phyloP scores from a whole-genome alignment of 2,888 invertebrate genomes.

The Protula sp. region DNA sequence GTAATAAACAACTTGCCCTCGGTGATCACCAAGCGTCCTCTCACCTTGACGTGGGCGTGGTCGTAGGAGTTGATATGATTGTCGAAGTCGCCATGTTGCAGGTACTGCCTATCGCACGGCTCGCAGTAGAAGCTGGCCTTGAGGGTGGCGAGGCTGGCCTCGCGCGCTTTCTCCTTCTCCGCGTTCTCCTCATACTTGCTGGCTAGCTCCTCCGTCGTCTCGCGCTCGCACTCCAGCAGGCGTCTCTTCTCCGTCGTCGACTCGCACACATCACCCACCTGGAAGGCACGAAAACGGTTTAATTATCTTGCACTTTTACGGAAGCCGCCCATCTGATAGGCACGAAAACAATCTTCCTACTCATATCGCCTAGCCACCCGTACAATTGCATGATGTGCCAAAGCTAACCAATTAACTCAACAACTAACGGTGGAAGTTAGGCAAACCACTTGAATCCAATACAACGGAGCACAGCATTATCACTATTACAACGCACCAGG shows the following conservation, averaged over 20 bases:
- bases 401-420: too few species aligned
- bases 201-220: slow-evolving; percentile 16
- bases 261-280: slow-evolving; percentile 17
- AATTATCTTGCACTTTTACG: too few species aligned
- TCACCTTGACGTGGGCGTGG: slow-evolving; percentile 23
- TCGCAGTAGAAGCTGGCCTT: slow-evolving; percentile 19
- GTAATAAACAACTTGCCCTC: too few species aligned
- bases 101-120: slow-evolving; percentile 22
- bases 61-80: slow-evolving; percentile 25
- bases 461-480: too few species aligned
- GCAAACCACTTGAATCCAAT: too few species aligned
- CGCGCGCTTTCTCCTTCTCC: slow-evolving; percentile 6
- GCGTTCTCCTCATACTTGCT: slow-evolving; percentile 14
- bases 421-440: too few species aligned
- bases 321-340: too few species aligned
- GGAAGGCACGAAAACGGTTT: neutral
- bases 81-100: slow-evolving; percentile 19
- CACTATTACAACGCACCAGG: too few species aligned
- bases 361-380: too few species aligned
- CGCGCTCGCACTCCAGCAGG: slow-evolving; percentile 18
- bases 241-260: slow-evolving; percentile 18
- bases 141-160: slow-evolving; percentile 16
- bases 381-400: too few species aligned
- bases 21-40: too few species aligned
- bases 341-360: too few species aligned